phyloP scores from a whole-genome alignment of 2,113 vertebrate genomes.

The Ranitomeya variabilis region DNA sequence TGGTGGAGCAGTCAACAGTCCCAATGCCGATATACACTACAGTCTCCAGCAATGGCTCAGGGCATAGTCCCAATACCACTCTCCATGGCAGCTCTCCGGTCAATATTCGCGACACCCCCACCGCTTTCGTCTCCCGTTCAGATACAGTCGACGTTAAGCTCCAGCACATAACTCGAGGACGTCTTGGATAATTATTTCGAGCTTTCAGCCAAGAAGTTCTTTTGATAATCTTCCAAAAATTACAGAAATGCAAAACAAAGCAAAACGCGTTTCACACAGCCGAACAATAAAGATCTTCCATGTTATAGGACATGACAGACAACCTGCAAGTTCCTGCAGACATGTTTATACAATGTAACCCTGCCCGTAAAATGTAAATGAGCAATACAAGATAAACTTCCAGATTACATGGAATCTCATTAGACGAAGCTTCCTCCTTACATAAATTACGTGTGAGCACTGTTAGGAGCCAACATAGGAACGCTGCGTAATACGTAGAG shows the following conservation, averaged over 20 bases:
- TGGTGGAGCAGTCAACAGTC: background rate
- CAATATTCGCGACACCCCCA: background rate
- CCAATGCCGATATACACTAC: background rate
- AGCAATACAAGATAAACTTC: constrained; percentile 39
- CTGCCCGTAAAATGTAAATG: constrained; percentile 29
- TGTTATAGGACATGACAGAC: constrained; percentile 28
- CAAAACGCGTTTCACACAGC: background rate
- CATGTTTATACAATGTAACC: constrained; percentile 17
- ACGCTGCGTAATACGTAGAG: background rate
- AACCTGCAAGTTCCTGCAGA: background rate
- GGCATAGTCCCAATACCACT: background rate
- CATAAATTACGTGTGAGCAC: background rate
- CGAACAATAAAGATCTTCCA: constrained; percentile 19
- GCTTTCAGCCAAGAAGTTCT: background rate
- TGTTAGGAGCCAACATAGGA: background rate
- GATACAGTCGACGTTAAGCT: background rate
- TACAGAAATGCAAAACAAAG: constrained; percentile 30
- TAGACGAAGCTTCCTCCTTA: background rate
- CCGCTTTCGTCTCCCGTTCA: background rate
- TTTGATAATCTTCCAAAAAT: constrained; percentile 36
- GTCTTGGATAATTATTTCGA: background rate
- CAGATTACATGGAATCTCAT: background rate
- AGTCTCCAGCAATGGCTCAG: too few species aligned
- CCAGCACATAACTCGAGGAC: background rate
- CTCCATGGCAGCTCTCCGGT: background rate